Percentiles rank a stretch among this genome's conserved stretches.
Evolutionary conservation across 2,113 vertebrate genomes (phyloP).

Genomic region (Mus musculus): GRCm39 chrX:45085501-45086000

Average conservation of each 20-base stretch:
- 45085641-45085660: background rate
- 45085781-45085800: background rate
- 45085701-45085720: background rate
- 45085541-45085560: too few relatives aligned
- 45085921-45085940: background rate
- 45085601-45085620: background rate
- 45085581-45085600: background rate
- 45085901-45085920: background rate
- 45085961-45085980: background rate
- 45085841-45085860: background rate
- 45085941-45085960: background rate
- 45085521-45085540: too few relatives aligned
- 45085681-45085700: background rate
- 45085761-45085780: background rate
- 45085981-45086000: background rate
- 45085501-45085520: too few relatives aligned
- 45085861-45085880: background rate
- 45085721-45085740: background rate
- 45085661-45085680: background rate
- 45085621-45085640: background rate
- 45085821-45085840: background rate
- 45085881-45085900: background rate
- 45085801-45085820: background rate
- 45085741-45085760: background rate
- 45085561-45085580: too few relatives aligned